Evolutionary conservation across 1,140 invertebrate genomes (phyloP), one percentile per base, ranked within the genome.

Genomic region (Glossosoma conforme): DNA sequence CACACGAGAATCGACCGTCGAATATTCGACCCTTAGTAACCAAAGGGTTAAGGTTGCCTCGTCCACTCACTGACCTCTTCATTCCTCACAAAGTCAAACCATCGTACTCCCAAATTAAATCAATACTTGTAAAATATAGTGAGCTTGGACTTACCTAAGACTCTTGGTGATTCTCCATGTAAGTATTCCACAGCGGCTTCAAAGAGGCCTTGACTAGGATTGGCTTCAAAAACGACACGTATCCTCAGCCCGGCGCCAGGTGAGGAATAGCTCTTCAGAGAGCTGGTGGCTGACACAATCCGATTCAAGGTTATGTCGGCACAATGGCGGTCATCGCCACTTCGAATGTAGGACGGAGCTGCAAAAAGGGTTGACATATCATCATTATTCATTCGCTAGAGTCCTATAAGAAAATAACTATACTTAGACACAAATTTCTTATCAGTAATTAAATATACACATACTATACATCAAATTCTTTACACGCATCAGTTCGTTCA

Each of bases 121-220:
- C 15, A 10, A 11, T 18, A 11, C 15, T 42, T n/a, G 8, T 22
- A 25, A 14, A 4, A 10, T n/a, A 44, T 4, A 6, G 30, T 5
- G 6, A 9, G 17, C 8, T 8, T 15, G 33, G 14, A 43, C 37
- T 47, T 32, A 52, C 49, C 49, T n/a, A 56, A 38, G 25, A 48
- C 14, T 18, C 19, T 60, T 3, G 58, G 59, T 3, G 60, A 48
- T 11, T 64, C 47, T n/a, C 33, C 56, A 22, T 60, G 59, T 10
- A 58, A 44, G 3, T 67, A 55, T 28, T 64, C 62, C 1, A 83
- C 63, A 0, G 80, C 79, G 1, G 72, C 77, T 60, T 85, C 82
- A 61, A 85, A 83, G 5, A 79, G 62, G 0, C 73, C 82, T 10
- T 69, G 62, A 19, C 82, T 77, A 0, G 84, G 84, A 6, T 51